Evolutionary conservation across 1,140 invertebrate species (phyloP).

Genomic region (Listronotus bonariensis): DNA sequence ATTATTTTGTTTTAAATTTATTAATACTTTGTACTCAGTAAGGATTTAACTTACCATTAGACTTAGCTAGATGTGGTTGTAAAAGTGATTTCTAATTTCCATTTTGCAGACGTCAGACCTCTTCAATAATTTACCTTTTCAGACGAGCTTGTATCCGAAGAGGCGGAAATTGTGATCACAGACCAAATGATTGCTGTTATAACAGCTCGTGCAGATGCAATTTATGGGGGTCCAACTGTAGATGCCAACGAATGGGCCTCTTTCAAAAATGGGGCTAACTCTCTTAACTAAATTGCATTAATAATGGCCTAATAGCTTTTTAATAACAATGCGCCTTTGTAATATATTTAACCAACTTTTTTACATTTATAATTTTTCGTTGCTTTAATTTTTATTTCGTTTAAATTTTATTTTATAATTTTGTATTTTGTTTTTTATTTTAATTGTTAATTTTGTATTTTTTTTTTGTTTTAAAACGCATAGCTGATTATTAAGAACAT

Average conservation of each 20-base stretch:
- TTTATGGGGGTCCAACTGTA: constrained; percentile 88
- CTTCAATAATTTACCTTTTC: constrained; percentile 85
- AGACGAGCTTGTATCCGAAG: constrained; percentile 82
- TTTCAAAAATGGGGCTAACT: constrained; percentile 87
- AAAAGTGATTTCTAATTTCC: constrained; percentile 57
- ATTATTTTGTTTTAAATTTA: too few species aligned
- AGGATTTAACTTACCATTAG: not conserved
- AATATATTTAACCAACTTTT: too few species aligned
- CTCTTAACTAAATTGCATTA: constrained; percentile 6
- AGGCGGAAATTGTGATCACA: constrained; percentile 81
- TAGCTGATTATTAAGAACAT: too few species aligned
- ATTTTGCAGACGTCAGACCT: constrained; percentile 69
- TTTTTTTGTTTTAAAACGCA: constrained; percentile 1
- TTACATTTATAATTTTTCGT: too few species aligned
- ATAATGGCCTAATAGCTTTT: constrained; percentile 15
- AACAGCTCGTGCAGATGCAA: constrained; percentile 87
- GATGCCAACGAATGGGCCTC: constrained; percentile 85
- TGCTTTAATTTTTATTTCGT: too few species aligned
- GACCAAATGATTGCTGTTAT: constrained; percentile 84
- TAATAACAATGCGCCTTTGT: not conserved
- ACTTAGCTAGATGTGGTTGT: constrained; percentile 43
- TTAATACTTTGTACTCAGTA: too few species aligned
- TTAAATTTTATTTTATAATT: not conserved
- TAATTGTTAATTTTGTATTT: not conserved
- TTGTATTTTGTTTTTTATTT: constrained; percentile 3